Conservation (phyloP, 2,888 invertebrate species). For the Sicus ferrugineus region DNA sequence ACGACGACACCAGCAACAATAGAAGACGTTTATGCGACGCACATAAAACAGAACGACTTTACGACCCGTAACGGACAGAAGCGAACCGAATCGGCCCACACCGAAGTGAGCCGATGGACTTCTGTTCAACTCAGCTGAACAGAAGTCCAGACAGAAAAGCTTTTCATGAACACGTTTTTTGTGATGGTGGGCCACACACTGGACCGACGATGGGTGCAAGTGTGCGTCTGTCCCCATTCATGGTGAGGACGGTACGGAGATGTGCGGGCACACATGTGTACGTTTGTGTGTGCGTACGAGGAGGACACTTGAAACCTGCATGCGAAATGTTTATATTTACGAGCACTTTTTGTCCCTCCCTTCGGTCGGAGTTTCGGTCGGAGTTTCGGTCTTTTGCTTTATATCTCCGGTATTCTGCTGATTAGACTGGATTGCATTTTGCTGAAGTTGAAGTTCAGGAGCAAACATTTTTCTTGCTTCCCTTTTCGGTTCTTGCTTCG, state of each 20-base stretch:
- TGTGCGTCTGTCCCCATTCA: background rate
- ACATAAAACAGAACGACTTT: slow-evolving; percentile 22
- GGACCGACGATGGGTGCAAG: too few species aligned
- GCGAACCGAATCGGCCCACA: background rate
- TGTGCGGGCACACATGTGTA: background rate
- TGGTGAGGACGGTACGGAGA: background rate
- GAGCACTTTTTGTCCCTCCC: background rate
- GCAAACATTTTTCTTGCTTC: background rate
- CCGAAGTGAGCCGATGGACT: too few species aligned
- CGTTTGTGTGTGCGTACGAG: slow-evolving; percentile 1
- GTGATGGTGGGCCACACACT: too few species aligned
- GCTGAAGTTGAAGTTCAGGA: slow-evolving; percentile 6
- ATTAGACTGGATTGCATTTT: slow-evolving; percentile 59
- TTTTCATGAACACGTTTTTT: slow-evolving; percentile 4
- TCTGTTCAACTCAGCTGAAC: too few species aligned
- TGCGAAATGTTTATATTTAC: slow-evolving; percentile 28
- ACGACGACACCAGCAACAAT: background rate
- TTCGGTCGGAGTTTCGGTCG: too few species aligned
- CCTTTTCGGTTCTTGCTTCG: slow-evolving; percentile 1
- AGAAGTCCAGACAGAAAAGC: background rate
- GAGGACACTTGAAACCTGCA: slow-evolving; percentile 21
- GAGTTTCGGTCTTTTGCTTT: slow-evolving; percentile 1
- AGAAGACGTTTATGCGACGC: background rate
- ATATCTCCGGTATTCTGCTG: slow-evolving; percentile 46
- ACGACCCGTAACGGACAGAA: slow-evolving; percentile 24